phyloP scores from a whole-genome alignment of 2,888 invertebrate species.

The Cistogaster globosa region DNA sequence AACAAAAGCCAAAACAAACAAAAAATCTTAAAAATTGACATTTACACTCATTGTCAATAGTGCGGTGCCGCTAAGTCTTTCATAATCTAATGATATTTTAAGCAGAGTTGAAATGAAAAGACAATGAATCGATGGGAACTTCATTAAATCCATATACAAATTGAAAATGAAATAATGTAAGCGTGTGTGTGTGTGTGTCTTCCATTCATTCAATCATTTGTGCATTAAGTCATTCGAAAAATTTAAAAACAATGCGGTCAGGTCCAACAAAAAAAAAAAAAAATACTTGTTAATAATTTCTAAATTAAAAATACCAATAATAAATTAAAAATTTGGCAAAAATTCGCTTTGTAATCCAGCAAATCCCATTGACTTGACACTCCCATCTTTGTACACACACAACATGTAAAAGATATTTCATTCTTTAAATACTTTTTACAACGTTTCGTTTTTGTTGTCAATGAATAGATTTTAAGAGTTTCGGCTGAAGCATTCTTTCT shows the following conservation, averaged over 20 bases:
- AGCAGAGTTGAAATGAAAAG: constrained; percentile 33
- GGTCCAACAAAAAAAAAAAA: constrained; percentile 10
- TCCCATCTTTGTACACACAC: constrained; percentile 11
- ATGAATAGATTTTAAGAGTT: constrained; percentile 32
- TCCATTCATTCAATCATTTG: constrained; percentile 12
- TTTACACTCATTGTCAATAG: constrained; percentile 17
- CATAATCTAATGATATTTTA: constrained; percentile 50
- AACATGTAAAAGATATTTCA: background rate
- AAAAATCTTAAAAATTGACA: constrained; percentile 20
- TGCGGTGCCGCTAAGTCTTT: constrained; percentile 10
- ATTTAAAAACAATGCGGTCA: constrained; percentile 51
- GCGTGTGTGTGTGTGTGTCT: constrained; percentile 16
- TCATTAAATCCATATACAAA: constrained; percentile 78
- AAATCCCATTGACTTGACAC: constrained; percentile 61
- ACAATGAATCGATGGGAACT: constrained; percentile 74
- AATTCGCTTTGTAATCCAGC: constrained; percentile 58
- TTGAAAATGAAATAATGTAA: constrained; percentile 26
- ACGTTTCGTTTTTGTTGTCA: constrained; percentile 25
- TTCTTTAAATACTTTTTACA: constrained; percentile 13
- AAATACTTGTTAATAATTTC: background rate
- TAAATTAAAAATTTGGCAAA: constrained; percentile 58
- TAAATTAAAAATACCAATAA: constrained; percentile 28
- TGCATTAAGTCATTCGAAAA: constrained; percentile 18
- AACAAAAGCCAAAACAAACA: constrained; percentile 9
- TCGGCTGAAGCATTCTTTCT: constrained; percentile 20